These are phyloP conservation scores for Rhingia rostrata DNA, from an alignment of 2,888 invertebrate species.

Conservation along the genomic window DNA sequence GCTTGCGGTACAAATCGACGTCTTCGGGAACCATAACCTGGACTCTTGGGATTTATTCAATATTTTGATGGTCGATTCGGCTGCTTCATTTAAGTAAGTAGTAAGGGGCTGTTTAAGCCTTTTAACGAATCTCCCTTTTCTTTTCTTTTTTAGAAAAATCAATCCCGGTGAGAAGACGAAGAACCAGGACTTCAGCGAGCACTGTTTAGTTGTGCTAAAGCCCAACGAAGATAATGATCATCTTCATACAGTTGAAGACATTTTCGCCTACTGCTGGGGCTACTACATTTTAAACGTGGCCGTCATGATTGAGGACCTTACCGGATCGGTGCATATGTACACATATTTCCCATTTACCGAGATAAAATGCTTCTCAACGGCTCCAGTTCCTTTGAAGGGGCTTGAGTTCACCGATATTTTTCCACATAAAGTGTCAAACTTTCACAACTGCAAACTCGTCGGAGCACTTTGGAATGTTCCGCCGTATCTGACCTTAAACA, in stretches of 20 bases:
- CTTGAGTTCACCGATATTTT: conserved; percentile 23
- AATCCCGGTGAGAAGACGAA: conserved; percentile 60
- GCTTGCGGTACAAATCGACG: conserved; percentile 43
- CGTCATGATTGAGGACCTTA: conserved; percentile 13
- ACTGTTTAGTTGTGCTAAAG: conserved; percentile 44
- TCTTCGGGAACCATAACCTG: not conserved
- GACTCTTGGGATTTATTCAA: conserved; percentile 53
- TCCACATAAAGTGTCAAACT: conserved; percentile 43
- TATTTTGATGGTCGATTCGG: conserved; percentile 57
- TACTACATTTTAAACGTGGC: conserved; percentile 54
- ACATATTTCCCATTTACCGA: conserved; percentile 60
- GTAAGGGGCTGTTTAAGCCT: no score
- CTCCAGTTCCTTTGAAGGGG: not conserved
- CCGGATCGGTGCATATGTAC: conserved; percentile 29
- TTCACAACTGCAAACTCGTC: conserved; percentile 41
- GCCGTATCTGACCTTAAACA: conserved; percentile 59
- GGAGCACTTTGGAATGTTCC: conserved; percentile 65
- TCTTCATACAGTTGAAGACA: conserved; percentile 28
- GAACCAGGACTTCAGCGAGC: conserved; percentile 52
- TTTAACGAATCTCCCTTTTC: not conserved
- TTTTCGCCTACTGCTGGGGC: conserved; percentile 61
- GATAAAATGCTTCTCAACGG: conserved; percentile 3
- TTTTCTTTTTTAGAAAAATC: conserved; percentile 8
- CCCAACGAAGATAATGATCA: not conserved
- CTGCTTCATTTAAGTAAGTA: conserved; percentile 48